phyloP scores from a whole-genome alignment of 2,797 vertebrate species.

The Gobio occitaniae region DNA sequence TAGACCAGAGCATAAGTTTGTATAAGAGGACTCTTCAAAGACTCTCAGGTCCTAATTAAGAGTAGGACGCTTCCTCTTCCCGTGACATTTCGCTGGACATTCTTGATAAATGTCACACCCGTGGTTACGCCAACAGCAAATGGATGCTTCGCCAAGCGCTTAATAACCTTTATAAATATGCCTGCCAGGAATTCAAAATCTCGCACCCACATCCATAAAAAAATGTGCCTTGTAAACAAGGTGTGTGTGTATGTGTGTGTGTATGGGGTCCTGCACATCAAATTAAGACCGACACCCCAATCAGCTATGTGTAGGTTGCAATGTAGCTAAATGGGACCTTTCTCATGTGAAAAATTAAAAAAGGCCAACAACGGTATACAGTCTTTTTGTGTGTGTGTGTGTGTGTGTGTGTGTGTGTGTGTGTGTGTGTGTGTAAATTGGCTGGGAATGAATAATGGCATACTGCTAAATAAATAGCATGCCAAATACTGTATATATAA shows the following conservation, averaged over 20 bases:
- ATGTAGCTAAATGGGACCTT: neutral
- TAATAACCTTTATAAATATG: slow-evolving; percentile 86
- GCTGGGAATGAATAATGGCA: neutral
- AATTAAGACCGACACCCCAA: slow-evolving; percentile 55
- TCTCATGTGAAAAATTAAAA: neutral
- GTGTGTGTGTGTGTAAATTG: too few relatives aligned
- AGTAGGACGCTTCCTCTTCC: slow-evolving; percentile 78
- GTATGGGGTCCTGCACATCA: slow-evolving; percentile 38
- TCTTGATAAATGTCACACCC: slow-evolving; percentile 86
- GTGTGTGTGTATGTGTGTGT: slow-evolving; percentile 45
- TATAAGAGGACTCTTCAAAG: slow-evolving; percentile 72
- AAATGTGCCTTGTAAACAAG: slow-evolving; percentile 70
- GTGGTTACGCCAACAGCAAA: slow-evolving; percentile 77
- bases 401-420: too few relatives aligned
- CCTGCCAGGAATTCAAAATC: slow-evolving; percentile 81
- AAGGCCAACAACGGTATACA: neutral
- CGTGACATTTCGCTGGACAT: slow-evolving; percentile 85
- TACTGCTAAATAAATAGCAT: neutral
- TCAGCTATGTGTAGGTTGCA: neutral
- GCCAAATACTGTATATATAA: neutral
- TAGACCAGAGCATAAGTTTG: slow-evolving; percentile 75
- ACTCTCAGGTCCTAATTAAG: slow-evolving; percentile 86
- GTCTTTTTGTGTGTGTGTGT: neutral
- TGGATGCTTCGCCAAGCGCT: slow-evolving; percentile 81
- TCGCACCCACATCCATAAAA: slow-evolving; percentile 72